Base-by-base conservation (phyloP, 2,113 vertebrate genomes). In the Paradoxurus hermaphroditus region DNA sequence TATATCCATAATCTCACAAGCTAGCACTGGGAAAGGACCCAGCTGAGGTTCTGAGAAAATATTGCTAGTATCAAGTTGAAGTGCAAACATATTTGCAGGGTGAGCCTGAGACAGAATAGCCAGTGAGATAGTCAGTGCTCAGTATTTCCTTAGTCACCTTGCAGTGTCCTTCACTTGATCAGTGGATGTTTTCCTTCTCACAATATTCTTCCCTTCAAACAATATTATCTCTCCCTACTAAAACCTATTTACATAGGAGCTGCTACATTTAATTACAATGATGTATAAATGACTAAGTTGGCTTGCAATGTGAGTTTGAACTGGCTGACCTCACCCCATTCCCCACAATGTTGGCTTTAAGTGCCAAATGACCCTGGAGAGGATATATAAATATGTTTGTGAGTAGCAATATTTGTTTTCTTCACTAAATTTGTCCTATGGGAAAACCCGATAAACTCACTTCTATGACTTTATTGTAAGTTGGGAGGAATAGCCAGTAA, bases 181-280 rank as follows among this genome's bases (percentile, higher is more conserved):
- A 96, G 59, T 93, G n/a, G 10, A 84, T 79, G 12, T 93, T 97
- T 97, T 91, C 21, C 62, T 93, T 39, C 19, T 39, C 27, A 93
- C 63, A 14, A n/a, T n/a, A n/a, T n/a, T n/a, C n/a, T n/a, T n/a
- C n/a, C n/a, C n/a, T 68, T 96, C 49, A 88, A 72, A 56, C 1
- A 44, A 78, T 31, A 86, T 29, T 49, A 5, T 84, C 3, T 81
- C 21, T 94, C 12, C 14, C 23, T 95, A 70, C 51, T 51, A 84
- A 91, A 93, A 51, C 13, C 11, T 84, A 62, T 68, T 91, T 51
- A 65, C 39, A 78, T 3, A 67, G 62, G 67, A 92, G 7, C 29
- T 84, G 7, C 67, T 72, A n/a, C 46, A 77, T 93, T 88, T 96
- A 96, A 94, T 91, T 78, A 51, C 4, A 19, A 23, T 95, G 77